A percentile compares a stretch with the other conserved stretches of the same genome.
Evolutionary conservation across 2,797 vertebrate species (phyloP).

Genomic region (Tympanoctomys barrerae): DNA sequence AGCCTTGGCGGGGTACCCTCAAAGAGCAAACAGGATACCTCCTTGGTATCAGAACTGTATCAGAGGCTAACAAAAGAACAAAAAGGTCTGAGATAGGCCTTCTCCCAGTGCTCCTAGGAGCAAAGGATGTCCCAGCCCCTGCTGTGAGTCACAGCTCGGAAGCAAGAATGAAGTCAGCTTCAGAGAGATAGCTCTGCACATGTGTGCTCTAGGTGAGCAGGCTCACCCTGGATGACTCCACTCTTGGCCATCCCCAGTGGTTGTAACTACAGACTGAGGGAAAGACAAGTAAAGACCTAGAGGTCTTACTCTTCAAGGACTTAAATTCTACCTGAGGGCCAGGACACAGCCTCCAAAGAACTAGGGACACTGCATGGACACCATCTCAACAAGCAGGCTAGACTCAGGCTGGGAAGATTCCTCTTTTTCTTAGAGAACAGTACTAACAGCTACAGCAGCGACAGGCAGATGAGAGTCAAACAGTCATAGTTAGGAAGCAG

Average conservation of each 20-base stretch:
- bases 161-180: background rate
- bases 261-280: background rate
- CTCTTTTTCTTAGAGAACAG: background rate
- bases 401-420: background rate
- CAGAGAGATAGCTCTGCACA: too few species aligned
- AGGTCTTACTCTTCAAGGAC: background rate
- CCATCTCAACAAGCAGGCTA: background rate
- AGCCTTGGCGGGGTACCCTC: background rate
- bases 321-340: background rate
- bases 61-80: conserved; percentile 4
- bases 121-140: background rate
- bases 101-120: background rate
- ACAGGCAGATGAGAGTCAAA: background rate
- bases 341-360: conserved; percentile 11
- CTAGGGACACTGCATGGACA: background rate
- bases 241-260: background rate
- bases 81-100: background rate
- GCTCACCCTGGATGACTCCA: background rate
- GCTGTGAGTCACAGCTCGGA: background rate
- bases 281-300: background rate
- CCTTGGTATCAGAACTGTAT: background rate
- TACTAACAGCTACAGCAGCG: background rate
- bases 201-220: background rate
- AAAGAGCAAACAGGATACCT: background rate
- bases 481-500: conserved; percentile 7